phyloP scores from a whole-genome alignment of 2,113 vertebrate genomes.

The Cinclus mexicanus region DNA sequence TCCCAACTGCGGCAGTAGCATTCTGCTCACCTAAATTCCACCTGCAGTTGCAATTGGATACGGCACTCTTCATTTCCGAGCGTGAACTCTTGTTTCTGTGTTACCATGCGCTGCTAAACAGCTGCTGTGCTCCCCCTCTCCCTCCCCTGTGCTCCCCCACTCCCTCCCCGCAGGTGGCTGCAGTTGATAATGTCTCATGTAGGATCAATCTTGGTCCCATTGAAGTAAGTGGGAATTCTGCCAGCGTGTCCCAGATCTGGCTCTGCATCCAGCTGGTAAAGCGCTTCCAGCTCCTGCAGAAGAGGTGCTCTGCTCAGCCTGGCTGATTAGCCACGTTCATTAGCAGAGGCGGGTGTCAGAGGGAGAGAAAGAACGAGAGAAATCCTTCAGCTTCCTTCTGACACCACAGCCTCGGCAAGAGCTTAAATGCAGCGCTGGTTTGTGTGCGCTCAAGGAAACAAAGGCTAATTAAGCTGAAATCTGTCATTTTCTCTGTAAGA shows the following conservation, averaged over 20 bases:
- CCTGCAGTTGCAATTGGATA: conserved; percentile 67
- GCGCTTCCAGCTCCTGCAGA: conserved; percentile 1
- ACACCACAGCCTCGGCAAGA: background rate
- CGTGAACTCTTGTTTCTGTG: conserved; percentile 29
- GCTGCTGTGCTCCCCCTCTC: conserved; percentile 25
- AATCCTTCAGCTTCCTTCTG: background rate
- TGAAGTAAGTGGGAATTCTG: conserved; percentile 56
- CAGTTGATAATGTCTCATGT: conserved; percentile 45
- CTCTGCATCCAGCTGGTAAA: conserved; percentile 44
- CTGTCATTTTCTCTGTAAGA: conserved; percentile 55
- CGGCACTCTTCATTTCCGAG: conserved; percentile 49
- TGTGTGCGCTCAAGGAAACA: background rate
- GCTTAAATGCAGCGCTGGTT: background rate
- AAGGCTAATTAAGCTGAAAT: conserved; percentile 66
- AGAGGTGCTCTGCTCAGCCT: background rate
- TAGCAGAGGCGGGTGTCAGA: background rate
- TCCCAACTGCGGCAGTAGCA: background rate
- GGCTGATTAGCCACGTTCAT: conserved; percentile 14
- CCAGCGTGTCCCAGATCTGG: background rate
- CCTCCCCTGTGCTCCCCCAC: background rate
- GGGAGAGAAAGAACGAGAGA: background rate
- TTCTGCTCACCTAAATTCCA: conserved; percentile 65
- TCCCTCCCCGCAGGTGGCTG: conserved; percentile 54
- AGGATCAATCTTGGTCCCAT: conserved; percentile 54
- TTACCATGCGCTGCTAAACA: background rate